phyloP scores from a whole-genome alignment of 92 coral and sea anemone species.

The Zoanthus sansibaricus region DNA sequence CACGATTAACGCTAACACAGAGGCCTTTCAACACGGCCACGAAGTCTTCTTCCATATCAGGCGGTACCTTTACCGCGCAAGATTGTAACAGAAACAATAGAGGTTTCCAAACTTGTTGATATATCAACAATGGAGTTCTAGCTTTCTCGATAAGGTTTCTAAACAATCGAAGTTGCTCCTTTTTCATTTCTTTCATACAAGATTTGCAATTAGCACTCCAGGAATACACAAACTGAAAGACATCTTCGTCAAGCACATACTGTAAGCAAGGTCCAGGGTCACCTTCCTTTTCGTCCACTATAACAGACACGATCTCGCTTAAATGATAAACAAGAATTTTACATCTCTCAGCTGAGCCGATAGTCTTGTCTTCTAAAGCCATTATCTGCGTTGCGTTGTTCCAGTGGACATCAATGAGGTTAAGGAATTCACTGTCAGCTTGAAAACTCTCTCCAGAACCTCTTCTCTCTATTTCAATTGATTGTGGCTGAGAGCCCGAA shows the following conservation, averaged over 20 bases:
- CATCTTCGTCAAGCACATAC: constrained; percentile 82
- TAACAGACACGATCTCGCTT: constrained; percentile 79
- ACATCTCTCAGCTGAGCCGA: constrained; percentile 82
- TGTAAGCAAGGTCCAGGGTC: constrained; percentile 94
- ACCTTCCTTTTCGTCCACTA: constrained; percentile 92
- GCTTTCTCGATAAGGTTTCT: constrained; percentile 84
- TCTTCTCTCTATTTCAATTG: constrained; percentile 67
- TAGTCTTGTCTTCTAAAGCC: constrained; percentile 83
- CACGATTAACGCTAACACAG: constrained; percentile 95
- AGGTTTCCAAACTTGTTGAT: constrained; percentile 94
- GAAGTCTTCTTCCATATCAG: constrained; percentile 87
- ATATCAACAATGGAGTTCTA: constrained; percentile 81
- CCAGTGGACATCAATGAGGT: constrained; percentile 87
- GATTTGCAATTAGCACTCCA: constrained; percentile 85
- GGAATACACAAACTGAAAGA: constrained; percentile 78
- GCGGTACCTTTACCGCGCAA: constrained; percentile 75
- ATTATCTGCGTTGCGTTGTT: constrained; percentile 83
- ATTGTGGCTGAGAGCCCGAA: constrained; percentile 70
- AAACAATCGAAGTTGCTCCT: constrained; percentile 88
- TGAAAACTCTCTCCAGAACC: constrained; percentile 48
- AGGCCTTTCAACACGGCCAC: constrained; percentile 93
- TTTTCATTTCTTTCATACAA: constrained; percentile 84
- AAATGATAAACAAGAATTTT: constrained; percentile 89
- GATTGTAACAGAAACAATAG: constrained; percentile 84
- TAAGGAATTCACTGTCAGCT: constrained; percentile 70